A percentile compares a stretch with the other conserved stretches of the same genome.
These are phyloP conservation scores for Polyodon spathula DNA, from an alignment of 2,113 vertebrate genomes.

Conservation along the genomic window DNA sequence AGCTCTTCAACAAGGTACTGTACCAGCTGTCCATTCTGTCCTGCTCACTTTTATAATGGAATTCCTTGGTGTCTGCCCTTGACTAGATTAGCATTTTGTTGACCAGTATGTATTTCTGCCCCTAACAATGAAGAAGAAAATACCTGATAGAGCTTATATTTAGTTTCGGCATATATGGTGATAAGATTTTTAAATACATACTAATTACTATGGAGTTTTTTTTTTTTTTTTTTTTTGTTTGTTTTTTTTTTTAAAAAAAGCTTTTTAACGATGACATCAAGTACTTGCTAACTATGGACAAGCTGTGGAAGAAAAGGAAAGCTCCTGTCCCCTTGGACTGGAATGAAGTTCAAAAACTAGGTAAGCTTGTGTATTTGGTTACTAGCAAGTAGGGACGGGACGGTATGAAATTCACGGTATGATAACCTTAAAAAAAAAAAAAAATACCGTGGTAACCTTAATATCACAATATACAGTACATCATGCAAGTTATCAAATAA, in stretches of 20 bases:
- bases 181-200: too few relatives aligned
- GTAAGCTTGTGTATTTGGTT: too few relatives aligned
- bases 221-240: not conserved
- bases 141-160: too few relatives aligned
- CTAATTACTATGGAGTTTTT: too few relatives aligned
- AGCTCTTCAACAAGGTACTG: slow-evolving; percentile 91
- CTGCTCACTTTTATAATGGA: not conserved
- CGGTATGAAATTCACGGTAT: too few relatives aligned
- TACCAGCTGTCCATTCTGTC: not conserved
- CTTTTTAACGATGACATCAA: slow-evolving; percentile 97
- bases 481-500: too few relatives aligned
- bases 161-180: too few relatives aligned
- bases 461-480: too few relatives aligned
- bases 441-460: too few relatives aligned
- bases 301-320: slow-evolving; percentile 95
- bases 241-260: slow-evolving; percentile 37
- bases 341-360: slow-evolving; percentile 70
- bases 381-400: too few relatives aligned
- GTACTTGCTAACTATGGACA: slow-evolving; percentile 95
- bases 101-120: not conserved
- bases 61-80: not conserved
- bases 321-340: slow-evolving; percentile 87
- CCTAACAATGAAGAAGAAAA: too few relatives aligned
- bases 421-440: too few relatives aligned
- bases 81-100: not conserved